phyloP scores from a whole-genome alignment of 2,888 invertebrate genomes.

The Ephialtes manifestator region DNA sequence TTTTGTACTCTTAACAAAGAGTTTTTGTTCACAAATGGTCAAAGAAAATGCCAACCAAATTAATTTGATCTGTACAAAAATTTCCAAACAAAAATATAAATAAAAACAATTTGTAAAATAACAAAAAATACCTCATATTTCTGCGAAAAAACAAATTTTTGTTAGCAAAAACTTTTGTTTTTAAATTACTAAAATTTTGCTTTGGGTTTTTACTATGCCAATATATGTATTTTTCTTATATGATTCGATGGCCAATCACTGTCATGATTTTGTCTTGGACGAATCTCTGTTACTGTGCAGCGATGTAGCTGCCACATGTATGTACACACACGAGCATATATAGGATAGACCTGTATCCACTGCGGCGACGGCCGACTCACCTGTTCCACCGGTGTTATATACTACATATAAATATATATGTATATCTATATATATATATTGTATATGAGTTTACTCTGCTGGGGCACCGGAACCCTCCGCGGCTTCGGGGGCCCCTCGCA shows the following conservation, averaged over 20 bases:
- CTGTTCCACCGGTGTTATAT: constrained; percentile 76
- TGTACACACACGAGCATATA: constrained; percentile 31
- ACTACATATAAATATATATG: constrained; percentile 24
- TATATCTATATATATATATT: constrained; percentile 6
- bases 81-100: too few species aligned
- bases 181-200: too few species aligned
- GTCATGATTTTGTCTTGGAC: not conserved
- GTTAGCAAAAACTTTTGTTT: too few species aligned
- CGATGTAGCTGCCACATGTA: constrained; percentile 40
- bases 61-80: too few species aligned
- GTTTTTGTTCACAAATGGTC: too few species aligned
- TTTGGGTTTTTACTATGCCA: too few species aligned
- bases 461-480: constrained; percentile 71
- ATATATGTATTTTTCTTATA: not conserved
- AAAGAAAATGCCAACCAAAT: too few species aligned
- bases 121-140: too few species aligned
- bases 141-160: too few species aligned
- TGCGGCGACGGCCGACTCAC: constrained; percentile 74
- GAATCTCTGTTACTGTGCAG: constrained; percentile 55
- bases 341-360: constrained; percentile 50
- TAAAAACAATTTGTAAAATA: too few species aligned
- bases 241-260: not conserved
- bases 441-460: constrained; percentile 7
- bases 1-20: too few species aligned
- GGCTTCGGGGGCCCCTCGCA: constrained; percentile 66